Evolutionary conservation across 2,797 vertebrate species (phyloP).

Genomic region (Danio choprae): DNA sequence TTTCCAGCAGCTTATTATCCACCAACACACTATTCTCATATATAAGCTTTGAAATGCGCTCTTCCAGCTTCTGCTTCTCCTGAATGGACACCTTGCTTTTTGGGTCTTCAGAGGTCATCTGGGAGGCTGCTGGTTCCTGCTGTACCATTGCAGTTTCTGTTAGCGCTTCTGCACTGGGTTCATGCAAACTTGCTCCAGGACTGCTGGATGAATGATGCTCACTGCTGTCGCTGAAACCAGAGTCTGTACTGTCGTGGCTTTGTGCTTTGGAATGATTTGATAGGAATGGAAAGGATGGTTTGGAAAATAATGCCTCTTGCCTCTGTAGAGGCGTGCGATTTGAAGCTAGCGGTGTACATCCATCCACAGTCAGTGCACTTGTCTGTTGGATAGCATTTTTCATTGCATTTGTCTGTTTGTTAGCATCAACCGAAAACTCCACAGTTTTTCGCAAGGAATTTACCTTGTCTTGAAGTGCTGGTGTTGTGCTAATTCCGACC

Average conservation of each 20-base stretch:
- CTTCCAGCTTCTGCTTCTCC: constrained; percentile 87
- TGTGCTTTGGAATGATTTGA: constrained; percentile 74
- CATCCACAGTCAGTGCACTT: constrained; percentile 55
- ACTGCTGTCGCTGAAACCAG: constrained; percentile 91
- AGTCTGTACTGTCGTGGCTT: constrained; percentile 92
- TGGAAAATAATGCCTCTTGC: constrained; percentile 85
- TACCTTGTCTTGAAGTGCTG: constrained; percentile 52
- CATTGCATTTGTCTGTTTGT: constrained; percentile 15
- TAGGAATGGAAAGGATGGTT: constrained; percentile 78
- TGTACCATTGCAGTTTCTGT: constrained; percentile 68
- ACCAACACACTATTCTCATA: constrained; percentile 93
- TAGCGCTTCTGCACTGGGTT: constrained; percentile 81
- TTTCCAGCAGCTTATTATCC: constrained; percentile 90
- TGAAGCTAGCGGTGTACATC: constrained; percentile 56
- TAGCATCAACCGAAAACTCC: constrained; percentile 51
- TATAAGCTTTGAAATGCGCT: constrained; percentile 92
- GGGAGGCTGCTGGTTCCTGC: constrained; percentile 49
- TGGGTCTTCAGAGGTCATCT: constrained; percentile 46
- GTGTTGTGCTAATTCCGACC: constrained; percentile 59
- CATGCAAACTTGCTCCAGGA: constrained; percentile 74
- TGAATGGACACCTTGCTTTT: constrained; percentile 69
- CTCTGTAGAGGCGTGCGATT: constrained; percentile 80
- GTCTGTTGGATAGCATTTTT: constrained; percentile 12
- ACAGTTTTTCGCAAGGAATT: constrained; percentile 33
- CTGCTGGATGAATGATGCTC: constrained; percentile 83